Percentiles rank a stretch among this genome's conserved stretches.
These are phyloP conservation scores for Poecilia picta DNA, from an alignment of 2,797 vertebrate species.

Conservation along the genomic window DNA sequence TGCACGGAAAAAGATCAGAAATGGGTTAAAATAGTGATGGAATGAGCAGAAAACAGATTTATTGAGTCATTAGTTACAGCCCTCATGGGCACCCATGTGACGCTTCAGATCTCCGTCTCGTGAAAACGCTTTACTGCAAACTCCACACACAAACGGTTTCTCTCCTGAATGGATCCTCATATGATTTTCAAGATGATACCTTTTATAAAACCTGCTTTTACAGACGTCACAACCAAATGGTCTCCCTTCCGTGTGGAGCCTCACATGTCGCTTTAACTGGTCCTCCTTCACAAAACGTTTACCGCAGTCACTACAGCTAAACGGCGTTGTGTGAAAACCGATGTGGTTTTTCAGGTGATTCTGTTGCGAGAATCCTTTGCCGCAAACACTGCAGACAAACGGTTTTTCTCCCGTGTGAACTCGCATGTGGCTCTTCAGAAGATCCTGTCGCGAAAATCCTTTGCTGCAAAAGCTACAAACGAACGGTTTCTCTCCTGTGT, in stretches of 20 bases:
- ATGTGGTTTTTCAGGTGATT: constrained; percentile 9
- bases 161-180: constrained; percentile 1
- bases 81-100: background rate
- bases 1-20: background rate
- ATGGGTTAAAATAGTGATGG: background rate
- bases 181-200: background rate
- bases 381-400: background rate
- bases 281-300: background rate
- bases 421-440: constrained; percentile 1
- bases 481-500: background rate
- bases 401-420: constrained; percentile 4
- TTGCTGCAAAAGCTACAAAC: background rate
- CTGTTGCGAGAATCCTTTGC: constrained; percentile 4
- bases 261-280: background rate
- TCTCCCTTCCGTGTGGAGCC: background rate
- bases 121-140: constrained; percentile 8
- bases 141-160: background rate
- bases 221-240: background rate
- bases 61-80: background rate
- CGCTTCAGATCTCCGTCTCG: background rate
- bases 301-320: background rate
- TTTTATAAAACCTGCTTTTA: constrained; percentile 1
- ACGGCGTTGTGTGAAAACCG: background rate
- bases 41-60: background rate
- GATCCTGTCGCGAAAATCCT: background rate